Evolutionary conservation across 1,140 invertebrate genomes (phyloP).

Genomic region (Littorina saxatilis): DNA sequence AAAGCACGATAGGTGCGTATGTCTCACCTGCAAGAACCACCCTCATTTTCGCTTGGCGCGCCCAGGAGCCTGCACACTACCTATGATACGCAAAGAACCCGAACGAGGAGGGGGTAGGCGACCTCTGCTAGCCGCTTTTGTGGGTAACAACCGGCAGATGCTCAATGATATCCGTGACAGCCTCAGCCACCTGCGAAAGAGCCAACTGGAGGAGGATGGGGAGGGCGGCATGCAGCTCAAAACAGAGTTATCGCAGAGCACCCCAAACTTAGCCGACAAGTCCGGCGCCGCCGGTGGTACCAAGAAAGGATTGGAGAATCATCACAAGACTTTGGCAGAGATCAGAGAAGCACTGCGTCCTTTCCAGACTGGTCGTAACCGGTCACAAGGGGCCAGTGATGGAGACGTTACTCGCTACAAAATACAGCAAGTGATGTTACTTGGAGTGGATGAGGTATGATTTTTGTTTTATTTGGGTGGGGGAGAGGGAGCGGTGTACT

Average conservation of each 20-base stretch:
- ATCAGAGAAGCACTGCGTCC: conserved; percentile 90
- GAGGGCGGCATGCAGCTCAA: conserved; percentile 48
- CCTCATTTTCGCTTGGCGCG: conserved; percentile 26
- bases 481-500: no score
- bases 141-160: conserved; percentile 71
- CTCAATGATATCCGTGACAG: conserved; percentile 69
- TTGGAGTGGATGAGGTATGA: conserved; percentile 71
- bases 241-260: conserved; percentile 58
- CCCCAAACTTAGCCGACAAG: conserved; percentile 61
- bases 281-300: conserved; percentile 35
- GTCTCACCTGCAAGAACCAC: conserved; percentile 32
- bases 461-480: not conserved
- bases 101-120: conserved; percentile 58
- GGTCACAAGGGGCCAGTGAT: conserved; percentile 76
- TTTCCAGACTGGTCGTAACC: conserved; percentile 86
- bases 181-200: conserved; percentile 67
- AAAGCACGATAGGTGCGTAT: conserved; percentile 41
- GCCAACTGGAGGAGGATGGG: conserved; percentile 47
- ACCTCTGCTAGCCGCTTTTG: conserved; percentile 63
- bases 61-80: conserved; percentile 33
- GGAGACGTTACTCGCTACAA: conserved; percentile 46
- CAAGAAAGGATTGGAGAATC: conserved; percentile 77
- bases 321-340: conserved; percentile 90
- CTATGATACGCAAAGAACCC: conserved; percentile 60
- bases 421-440: conserved; percentile 58